Base-by-base conservation (phyloP, 1,140 invertebrate species). In the Drosophila micromelanica region DNA sequence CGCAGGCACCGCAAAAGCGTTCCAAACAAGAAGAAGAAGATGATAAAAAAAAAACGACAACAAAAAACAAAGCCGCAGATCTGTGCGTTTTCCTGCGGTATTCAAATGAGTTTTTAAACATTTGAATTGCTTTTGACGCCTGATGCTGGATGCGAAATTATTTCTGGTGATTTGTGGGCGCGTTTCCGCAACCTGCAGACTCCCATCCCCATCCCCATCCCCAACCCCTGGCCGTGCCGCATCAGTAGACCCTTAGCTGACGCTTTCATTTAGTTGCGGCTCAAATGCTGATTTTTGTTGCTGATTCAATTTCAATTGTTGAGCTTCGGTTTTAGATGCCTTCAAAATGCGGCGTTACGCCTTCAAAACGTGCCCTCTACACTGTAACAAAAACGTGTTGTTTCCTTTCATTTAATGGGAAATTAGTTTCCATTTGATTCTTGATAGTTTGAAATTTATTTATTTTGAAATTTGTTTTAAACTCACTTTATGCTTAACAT, bases 41-140 rank as follows among this genome's bases (percentile, higher is more conserved):
- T 7, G 30, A 32, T 2, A 2, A 32, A 32, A 6, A 32, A 8
- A 6, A 7, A 32, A 32, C 30, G 1, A 17, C 17, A 17, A 17
- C 17, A 38, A 12, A 60, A 67, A 57, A 38, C 17, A 73, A 46
- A 67, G 37, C 69, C 69, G 62, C 73, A 68, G 40, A 48, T 56
- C 65, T 78, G 49, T 71, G 65, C 55, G 59, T 70, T 74, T 75
- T 69, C 40, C 55, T 64, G 76, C 64, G 76, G 76, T 69, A 78
- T 78, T 78, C 72, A 78, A 78, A 78, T 78, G 76, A 78, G 76
- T 78, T 78, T 78, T 78, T 78, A 78, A 78, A 78, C 76, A 78
- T 75, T 78, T 78, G 72, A 78, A 70, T 78, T 78, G 76, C 65
- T 78, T 78, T 78, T 78, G 76, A 78, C 76, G 76, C 76, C 76